phyloP scores from a whole-genome alignment of 2,797 vertebrate genomes.

The Parauchenoglanis punctatus region DNA sequence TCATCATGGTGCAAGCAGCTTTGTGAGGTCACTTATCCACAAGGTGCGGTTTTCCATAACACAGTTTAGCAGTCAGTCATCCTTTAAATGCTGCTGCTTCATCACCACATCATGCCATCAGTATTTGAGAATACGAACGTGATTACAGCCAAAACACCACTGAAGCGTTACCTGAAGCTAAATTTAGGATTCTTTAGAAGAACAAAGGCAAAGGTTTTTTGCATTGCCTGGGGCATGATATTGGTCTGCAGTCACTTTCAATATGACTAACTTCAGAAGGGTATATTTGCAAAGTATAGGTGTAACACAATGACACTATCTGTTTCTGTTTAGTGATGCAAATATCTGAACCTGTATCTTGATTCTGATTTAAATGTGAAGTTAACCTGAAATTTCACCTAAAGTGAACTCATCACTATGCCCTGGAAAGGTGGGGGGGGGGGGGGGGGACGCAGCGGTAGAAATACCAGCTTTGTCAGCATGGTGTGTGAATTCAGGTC shows the following conservation, averaged over 20 bases:
- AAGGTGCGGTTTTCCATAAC: constrained; percentile 17
- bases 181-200: constrained; percentile 2
- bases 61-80: constrained; percentile 3
- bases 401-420: not conserved
- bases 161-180: not conserved
- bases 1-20: constrained; percentile 23
- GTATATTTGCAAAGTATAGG: not conserved
- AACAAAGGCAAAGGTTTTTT: not conserved
- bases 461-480: not conserved
- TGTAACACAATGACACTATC: not conserved
- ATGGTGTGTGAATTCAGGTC: not conserved
- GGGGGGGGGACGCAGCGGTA: too few species aligned
- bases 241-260: not conserved
- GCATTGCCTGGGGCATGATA: not conserved
- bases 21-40: constrained; percentile 17
- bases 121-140: not conserved
- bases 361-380: not conserved
- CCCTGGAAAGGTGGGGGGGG: not conserved
- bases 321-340: not conserved
- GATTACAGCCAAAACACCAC: not conserved
- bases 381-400: not conserved
- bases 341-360: not conserved
- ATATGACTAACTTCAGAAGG: not conserved
- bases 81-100: not conserved
- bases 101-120: constrained; percentile 17